Evolutionary conservation across 2,888 invertebrate genomes (phyloP), one percentile per base, ranked within the genome.

Genomic region (Phorcus lineatus): DNA sequence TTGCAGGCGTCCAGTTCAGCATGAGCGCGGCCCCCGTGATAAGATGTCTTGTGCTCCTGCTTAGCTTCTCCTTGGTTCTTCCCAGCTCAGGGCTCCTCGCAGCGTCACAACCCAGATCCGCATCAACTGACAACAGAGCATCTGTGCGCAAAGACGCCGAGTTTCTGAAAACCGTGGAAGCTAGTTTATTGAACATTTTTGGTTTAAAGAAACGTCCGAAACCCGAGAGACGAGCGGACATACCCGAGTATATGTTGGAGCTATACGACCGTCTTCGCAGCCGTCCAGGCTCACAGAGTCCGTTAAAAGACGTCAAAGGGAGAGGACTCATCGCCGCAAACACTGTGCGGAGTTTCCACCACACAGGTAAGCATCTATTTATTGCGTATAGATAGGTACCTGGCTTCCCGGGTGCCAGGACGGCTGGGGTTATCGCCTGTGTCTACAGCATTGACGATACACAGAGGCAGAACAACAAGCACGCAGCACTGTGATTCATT

Each of bases 221-320:
- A 92, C 93, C 94, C 54, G 86, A 86, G 31, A 83, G 86, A 54
- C 88, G 95, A 88, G 94, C 95, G 81, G 94, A 94, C 78, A 95
- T 98, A 91, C 97, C 97, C 83, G 95, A 96, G 90, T 96, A 96
- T 88, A 95, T 98, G 95, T 95, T 96, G 93, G 95, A 96, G 91
- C 94, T 98, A 84, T 97, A 97, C 94, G 94, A 94, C 84, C 94
- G 94, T 88, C 95, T 96, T 87, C 95, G 94, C 93, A 95, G 94
- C 91, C 95, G 94, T 89, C 95, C 95, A 86, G 95, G 95, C 89
- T 94, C 95, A 75, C 94, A 95, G 0, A 84, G 85, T 22, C 86
- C 86, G 13, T 85, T 83, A 75, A 82, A 87, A n/a, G 83, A 87
- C 66, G 82, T 86, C 31, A 84, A 86, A 70, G 88, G 88, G 66